Conservation (phyloP, 2,888 invertebrate species). For the Brassicogethes aeneus region DNA sequence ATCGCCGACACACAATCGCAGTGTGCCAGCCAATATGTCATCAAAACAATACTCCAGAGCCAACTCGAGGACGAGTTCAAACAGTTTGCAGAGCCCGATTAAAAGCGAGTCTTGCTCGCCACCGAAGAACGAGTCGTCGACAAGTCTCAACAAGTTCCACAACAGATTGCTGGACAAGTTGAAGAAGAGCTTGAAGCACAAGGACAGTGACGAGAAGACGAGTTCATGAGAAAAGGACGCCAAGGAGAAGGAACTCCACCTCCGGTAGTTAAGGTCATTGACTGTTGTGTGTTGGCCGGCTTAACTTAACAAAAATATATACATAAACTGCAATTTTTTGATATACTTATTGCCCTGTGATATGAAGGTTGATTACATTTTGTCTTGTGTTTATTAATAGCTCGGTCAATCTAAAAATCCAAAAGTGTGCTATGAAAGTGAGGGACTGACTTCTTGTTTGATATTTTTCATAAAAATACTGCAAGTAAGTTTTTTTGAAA, state of each 20-base stretch:
- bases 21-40: constrained; percentile 56
- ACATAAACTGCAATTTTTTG: constrained; percentile 28
- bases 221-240: constrained; percentile 44
- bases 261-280: constrained; percentile 21
- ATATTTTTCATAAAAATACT: background rate
- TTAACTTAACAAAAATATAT: too few relatives aligned
- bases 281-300: constrained; percentile 20
- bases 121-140: constrained; percentile 50
- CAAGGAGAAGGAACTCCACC: constrained; percentile 19
- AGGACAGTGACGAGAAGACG: constrained; percentile 44
- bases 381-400: constrained; percentile 8
- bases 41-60: constrained; percentile 51
- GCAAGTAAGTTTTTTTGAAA: too few relatives aligned
- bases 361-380: constrained; percentile 19
- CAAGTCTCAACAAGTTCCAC: constrained; percentile 69
- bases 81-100: constrained; percentile 55
- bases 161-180: constrained; percentile 70
- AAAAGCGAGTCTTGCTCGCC: constrained; percentile 59
- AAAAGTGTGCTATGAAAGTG: background rate
- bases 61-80: constrained; percentile 53
- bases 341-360: constrained; percentile 33
- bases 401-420: constrained; percentile 21
- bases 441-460: background rate
- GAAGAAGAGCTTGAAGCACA: constrained; percentile 58
- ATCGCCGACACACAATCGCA: constrained; percentile 50